Conservation (phyloP, 1,140 invertebrate species). For the Hormaphis cornu region DNA sequence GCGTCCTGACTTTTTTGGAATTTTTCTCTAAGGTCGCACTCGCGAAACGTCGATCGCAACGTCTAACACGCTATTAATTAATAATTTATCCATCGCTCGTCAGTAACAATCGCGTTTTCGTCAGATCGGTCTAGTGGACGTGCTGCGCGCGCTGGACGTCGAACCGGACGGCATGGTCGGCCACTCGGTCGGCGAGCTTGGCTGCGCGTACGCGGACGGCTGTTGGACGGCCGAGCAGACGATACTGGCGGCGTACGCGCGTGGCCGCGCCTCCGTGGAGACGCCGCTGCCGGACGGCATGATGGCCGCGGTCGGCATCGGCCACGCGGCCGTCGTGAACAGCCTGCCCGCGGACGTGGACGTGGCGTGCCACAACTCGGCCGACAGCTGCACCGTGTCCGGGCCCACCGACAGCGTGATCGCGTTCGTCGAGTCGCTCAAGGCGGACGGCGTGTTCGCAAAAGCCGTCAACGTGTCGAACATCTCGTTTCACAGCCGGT, state of each 20-base stretch:
- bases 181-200: slow-evolving; percentile 57
- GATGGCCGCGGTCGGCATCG: slow-evolving; percentile 46
- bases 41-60: too few relatives aligned
- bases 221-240: slow-evolving; percentile 56
- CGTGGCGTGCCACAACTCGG: slow-evolving; percentile 87
- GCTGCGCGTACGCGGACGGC: slow-evolving; percentile 62
- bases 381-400: slow-evolving; percentile 85
- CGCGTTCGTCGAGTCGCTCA: slow-evolving; percentile 62
- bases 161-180: slow-evolving; percentile 57
- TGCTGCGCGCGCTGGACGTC: slow-evolving; percentile 48
- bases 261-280: slow-evolving; percentile 52
- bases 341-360: slow-evolving; percentile 66
- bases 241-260: slow-evolving; percentile 53
- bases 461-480: slow-evolving; percentile 72
- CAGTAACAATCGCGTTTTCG: not conserved
- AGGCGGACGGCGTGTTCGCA: slow-evolving; percentile 72
- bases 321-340: slow-evolving; percentile 43
- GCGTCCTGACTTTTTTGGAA: too few relatives aligned
- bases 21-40: too few relatives aligned
- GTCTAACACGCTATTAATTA: too few relatives aligned
- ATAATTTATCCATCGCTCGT: not conserved
- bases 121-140: slow-evolving; percentile 63
- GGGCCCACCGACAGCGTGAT: slow-evolving; percentile 63
- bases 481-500: slow-evolving; percentile 88
- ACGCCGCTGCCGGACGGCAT: slow-evolving; percentile 50